Evolutionary conservation across 1,140 invertebrate species (phyloP).

Genomic region (Trypoxylus dichotomus): DNA sequence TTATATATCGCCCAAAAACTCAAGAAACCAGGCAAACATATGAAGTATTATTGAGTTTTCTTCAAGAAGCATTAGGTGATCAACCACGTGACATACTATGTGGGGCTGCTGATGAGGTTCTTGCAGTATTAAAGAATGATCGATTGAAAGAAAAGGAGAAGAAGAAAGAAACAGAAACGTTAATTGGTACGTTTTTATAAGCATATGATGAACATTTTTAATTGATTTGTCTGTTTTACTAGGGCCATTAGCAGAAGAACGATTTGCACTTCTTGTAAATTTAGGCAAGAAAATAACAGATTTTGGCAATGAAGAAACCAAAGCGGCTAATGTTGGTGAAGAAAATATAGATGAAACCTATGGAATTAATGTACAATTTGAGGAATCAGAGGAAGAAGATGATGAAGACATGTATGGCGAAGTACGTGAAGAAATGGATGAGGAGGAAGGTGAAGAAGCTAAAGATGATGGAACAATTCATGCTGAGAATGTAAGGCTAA

Average conservation of each 20-base stretch:
- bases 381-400: constrained; percentile 93
- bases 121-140: constrained; percentile 95
- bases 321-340: constrained; percentile 65
- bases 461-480: constrained; percentile 73
- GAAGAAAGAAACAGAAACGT: constrained; percentile 87
- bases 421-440: constrained; percentile 80
- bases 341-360: constrained; percentile 96
- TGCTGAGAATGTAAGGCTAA: constrained; percentile 72
- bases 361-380: constrained; percentile 98
- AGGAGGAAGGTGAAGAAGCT: constrained; percentile 85
- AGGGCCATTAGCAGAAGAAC: constrained; percentile 81
- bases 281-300: constrained; percentile 98
- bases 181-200: constrained; percentile 68
- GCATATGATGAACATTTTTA: not conserved
- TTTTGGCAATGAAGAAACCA: constrained; percentile 85
- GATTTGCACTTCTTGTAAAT: constrained; percentile 94
- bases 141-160: constrained; percentile 91
- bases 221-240: not conserved
- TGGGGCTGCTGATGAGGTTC: constrained; percentile 97
- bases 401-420: constrained; percentile 90
- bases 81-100: constrained; percentile 95
- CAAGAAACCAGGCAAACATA: constrained; percentile 97
- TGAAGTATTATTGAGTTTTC: constrained; percentile 92
- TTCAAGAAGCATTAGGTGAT: constrained; percentile 97
- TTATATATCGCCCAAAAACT: constrained; percentile 95